These are phyloP conservation scores for Drosophila equinoxialis DNA, from an alignment of 1,140 invertebrate genomes.

Conservation along the genomic window DNA sequence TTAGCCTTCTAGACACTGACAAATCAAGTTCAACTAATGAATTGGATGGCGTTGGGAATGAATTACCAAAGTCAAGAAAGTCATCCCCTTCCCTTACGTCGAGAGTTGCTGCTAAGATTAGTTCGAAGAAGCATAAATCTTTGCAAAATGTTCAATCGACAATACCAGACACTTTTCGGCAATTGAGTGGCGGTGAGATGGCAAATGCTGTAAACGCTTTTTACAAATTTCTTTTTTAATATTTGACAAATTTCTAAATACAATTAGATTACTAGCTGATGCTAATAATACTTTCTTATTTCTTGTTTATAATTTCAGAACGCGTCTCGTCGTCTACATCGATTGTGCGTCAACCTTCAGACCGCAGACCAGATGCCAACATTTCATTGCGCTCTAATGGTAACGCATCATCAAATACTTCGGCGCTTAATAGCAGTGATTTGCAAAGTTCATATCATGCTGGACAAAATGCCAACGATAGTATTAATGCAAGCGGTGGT, in stretches of 20 bases:
- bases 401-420: slow-evolving; percentile 66
- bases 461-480: slow-evolving; percentile 54
- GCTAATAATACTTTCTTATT: not conserved
- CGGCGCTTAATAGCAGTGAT: slow-evolving; percentile 67
- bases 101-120: slow-evolving; percentile 67
- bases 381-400: slow-evolving; percentile 76
- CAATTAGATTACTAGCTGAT: not conserved
- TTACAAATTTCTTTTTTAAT: not conserved
- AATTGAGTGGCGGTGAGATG: slow-evolving; percentile 63
- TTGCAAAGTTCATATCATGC: slow-evolving; percentile 67
- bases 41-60: not conserved
- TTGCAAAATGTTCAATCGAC: not conserved
- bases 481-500: slow-evolving; percentile 50
- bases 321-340: slow-evolving; percentile 69
- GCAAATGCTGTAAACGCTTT: slow-evolving; percentile 11
- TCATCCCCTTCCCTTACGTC: slow-evolving; percentile 54
- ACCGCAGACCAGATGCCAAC: slow-evolving; percentile 77
- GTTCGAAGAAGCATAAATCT: slow-evolving; percentile 52
- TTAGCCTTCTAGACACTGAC: not conserved
- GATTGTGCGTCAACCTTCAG: slow-evolving; percentile 78
- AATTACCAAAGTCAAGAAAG: slow-evolving; percentile 24
- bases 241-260: not conserved
- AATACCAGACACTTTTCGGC: slow-evolving; percentile 53
- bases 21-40: too few relatives aligned
- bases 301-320: slow-evolving; percentile 46